These are phyloP conservation scores for Heliconius erato DNA, from an alignment of 2,888 invertebrate species.

Conservation along the genomic window DNA sequence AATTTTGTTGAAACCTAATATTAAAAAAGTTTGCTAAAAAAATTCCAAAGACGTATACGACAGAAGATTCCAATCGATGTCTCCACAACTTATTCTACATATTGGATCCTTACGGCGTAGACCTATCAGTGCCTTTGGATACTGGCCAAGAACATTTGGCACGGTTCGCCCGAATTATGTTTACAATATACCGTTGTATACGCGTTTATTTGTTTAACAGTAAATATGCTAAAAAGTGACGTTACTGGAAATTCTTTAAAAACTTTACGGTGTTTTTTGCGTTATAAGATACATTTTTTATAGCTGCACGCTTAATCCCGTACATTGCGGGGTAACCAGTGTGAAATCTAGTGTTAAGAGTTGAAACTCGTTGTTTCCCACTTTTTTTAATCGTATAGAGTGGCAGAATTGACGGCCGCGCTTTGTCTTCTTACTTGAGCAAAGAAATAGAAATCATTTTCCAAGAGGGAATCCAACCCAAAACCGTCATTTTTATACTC, in stretches of 20 bases:
- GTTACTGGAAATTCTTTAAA: neutral
- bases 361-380: too few species aligned
- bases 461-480: too few species aligned
- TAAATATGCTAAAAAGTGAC: slow-evolving; percentile 43
- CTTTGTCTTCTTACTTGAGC: too few species aligned
- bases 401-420: too few species aligned
- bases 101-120: slow-evolving; percentile 46
- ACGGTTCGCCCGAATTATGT: slow-evolving; percentile 70
- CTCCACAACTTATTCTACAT: slow-evolving; percentile 33
- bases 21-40: slow-evolving; percentile 5
- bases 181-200: slow-evolving; percentile 59
- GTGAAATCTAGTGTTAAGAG: too few species aligned
- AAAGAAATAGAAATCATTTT: too few species aligned
- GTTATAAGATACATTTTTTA: neutral
- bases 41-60: neutral
- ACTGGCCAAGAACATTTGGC: slow-evolving; percentile 73
- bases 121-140: slow-evolving; percentile 59
- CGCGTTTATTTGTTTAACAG: slow-evolving; percentile 43
- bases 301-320: too few species aligned
- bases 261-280: neutral
- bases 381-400: too few species aligned
- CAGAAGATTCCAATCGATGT: slow-evolving; percentile 30
- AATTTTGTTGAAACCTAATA: neutral
- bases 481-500: too few species aligned
- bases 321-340: too few species aligned